A percentile compares a stretch with the other conserved stretches of the same genome.
Conservation (phyloP, 1,140 invertebrate species). For the Mercenaria mercenaria region DNA sequence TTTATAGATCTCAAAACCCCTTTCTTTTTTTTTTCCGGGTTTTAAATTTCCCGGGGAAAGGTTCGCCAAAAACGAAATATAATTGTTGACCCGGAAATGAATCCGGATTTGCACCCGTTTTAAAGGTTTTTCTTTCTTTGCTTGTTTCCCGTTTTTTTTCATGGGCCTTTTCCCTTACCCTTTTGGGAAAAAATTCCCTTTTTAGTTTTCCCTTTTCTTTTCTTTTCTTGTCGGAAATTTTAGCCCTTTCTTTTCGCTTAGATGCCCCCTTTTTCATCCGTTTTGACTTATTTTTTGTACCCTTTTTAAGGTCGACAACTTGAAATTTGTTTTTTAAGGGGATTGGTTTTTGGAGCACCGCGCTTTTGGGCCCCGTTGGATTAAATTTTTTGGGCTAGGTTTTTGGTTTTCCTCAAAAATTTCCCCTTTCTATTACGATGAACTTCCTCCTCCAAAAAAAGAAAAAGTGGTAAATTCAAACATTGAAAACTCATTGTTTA, state of each 20-base stretch:
- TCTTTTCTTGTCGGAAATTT: conserved; percentile 8
- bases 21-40: conserved; percentile 77
- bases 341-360: too few relatives aligned
- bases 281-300: conserved; percentile 51
- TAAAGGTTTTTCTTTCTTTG: conserved; percentile 63
- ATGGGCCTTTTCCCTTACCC: conserved; percentile 71
- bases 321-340: conserved; percentile 74
- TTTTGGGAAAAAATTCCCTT: conserved; percentile 66
- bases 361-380: too few relatives aligned
- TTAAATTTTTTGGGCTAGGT: too few relatives aligned
- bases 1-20: conserved; percentile 74
- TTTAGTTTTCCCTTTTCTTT: conserved; percentile 25
- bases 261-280: conserved; percentile 22
- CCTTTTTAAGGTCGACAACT: conserved; percentile 71
- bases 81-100: conserved; percentile 71
- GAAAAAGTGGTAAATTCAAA: too few relatives aligned
- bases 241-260: background rate
- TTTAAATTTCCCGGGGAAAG: conserved; percentile 78
- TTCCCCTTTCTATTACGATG: too few relatives aligned
- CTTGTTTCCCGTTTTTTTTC: conserved; percentile 52
- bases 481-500: too few relatives aligned
- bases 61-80: conserved; percentile 76
- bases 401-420: too few relatives aligned
- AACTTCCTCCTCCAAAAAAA: too few relatives aligned
- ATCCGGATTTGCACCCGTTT: conserved; percentile 71